Evolutionary conservation across 2,888 invertebrate genomes (phyloP).

Genomic region (Chloroclysta siterata): DNA sequence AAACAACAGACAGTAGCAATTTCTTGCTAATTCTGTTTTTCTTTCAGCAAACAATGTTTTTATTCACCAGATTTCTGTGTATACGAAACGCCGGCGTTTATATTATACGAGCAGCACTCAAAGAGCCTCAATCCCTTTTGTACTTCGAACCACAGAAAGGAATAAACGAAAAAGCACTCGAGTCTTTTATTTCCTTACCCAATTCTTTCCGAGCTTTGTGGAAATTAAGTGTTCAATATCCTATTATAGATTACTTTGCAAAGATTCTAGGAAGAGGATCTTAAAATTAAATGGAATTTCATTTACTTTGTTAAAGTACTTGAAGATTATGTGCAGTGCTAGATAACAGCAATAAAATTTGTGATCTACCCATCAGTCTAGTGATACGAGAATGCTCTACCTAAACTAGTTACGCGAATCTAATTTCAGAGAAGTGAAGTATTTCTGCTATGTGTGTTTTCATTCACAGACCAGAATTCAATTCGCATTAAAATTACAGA

Average conservation of each 20-base stretch:
- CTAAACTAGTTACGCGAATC: neutral
- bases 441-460: no score
- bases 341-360: neutral
- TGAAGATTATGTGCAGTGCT: constrained; percentile 2
- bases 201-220: constrained; percentile 57
- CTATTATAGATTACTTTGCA: constrained; percentile 64
- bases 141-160: constrained; percentile 62
- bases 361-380: neutral
- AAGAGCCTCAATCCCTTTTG: constrained; percentile 62
- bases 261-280: constrained; percentile 54
- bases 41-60: constrained; percentile 30
- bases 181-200: constrained; percentile 71
- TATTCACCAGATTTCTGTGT: constrained; percentile 27
- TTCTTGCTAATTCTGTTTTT: constrained; percentile 34
- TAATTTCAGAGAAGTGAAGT: neutral
- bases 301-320: constrained; percentile 9
- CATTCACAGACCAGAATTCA: neutral
- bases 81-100: constrained; percentile 73
- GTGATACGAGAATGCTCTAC: no score
- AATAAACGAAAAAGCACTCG: constrained; percentile 67
- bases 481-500: neutral
- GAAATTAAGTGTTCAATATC: constrained; percentile 64
- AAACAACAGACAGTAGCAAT: constrained; percentile 23
- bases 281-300: constrained; percentile 47
- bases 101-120: constrained; percentile 60